phyloP scores from a whole-genome alignment of 2,797 vertebrate genomes.

The Eurystomus glaucurus region DNA sequence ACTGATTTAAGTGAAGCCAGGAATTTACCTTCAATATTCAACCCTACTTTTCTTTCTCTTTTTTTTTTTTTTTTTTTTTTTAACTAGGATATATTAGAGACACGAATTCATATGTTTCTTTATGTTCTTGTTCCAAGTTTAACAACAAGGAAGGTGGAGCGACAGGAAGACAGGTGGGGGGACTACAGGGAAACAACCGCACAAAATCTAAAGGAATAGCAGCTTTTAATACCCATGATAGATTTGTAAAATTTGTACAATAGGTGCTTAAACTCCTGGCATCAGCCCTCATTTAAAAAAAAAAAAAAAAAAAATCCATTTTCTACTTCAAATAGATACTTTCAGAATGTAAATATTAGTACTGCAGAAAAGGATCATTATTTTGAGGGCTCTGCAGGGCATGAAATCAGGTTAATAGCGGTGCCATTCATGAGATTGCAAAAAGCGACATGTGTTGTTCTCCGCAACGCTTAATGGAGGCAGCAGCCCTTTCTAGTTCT shows the following conservation, averaged over 20 bases:
- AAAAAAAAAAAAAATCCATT: conserved; percentile 3
- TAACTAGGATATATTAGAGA: neutral
- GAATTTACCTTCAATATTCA: neutral
- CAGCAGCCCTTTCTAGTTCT: conserved; percentile 55
- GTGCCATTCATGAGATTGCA: conserved; percentile 57
- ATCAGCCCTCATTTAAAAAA: neutral
- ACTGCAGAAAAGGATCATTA: conserved; percentile 49
- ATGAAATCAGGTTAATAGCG: conserved; percentile 75
- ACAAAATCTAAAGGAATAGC: neutral
- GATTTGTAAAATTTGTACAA: neutral
- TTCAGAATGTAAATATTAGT: conserved; percentile 59
- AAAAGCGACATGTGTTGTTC: conserved; percentile 65
- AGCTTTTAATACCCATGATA: neutral
- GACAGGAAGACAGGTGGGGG: neutral
- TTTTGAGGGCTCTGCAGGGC: conserved; percentile 55
- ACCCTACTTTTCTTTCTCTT: rapidly evolving
- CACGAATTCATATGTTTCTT: neutral
- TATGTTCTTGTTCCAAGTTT: neutral
- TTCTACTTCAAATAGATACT: conserved; percentile 16
- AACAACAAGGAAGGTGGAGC: neutral
- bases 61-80: too few relatives aligned
- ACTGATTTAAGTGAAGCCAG: neutral
- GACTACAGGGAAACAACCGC: neutral
- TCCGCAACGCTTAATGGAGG: conserved; percentile 77
- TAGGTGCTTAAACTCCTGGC: conserved; percentile 2